Evolutionary conservation across 2,113 vertebrate genomes (phyloP).

Genomic region (Pleuronectes platessa): DNA sequence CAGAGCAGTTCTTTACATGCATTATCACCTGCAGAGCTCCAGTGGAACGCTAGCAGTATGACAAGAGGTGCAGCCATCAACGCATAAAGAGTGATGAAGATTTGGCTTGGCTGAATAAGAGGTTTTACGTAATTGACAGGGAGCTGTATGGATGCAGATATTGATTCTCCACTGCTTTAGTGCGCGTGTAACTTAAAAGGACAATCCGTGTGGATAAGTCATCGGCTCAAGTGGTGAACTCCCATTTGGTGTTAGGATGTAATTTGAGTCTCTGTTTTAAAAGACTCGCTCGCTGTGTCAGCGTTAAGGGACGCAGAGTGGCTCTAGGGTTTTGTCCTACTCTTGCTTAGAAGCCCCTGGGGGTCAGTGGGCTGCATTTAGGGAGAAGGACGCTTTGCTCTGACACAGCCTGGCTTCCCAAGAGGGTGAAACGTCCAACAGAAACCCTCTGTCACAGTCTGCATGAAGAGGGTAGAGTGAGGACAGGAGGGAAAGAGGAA

Average conservation of each 20-base stretch:
- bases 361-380: neutral
- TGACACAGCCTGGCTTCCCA: constrained; percentile 7
- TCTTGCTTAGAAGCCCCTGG: too few relatives aligned
- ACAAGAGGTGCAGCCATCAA: neutral
- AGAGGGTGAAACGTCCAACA: constrained; percentile 25
- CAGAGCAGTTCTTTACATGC: too few relatives aligned
- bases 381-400: constrained; percentile 23
- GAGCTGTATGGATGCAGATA: neutral
- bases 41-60: neutral
- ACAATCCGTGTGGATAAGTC: neutral
- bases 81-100: too few relatives aligned
- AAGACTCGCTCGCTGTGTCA: neutral
- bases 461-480: constrained; percentile 2
- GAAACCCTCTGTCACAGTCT: constrained; percentile 22
- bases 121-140: neutral
- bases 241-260: constrained; percentile 10
- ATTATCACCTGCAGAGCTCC: too few relatives aligned
- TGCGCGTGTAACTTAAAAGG: constrained; percentile 8
- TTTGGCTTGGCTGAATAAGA: neutral
- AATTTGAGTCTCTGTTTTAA: constrained; percentile 19
- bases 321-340: neutral
- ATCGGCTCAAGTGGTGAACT: neutral
- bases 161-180: constrained; percentile 20
- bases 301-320: neutral
- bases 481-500: neutral